phyloP scores from a whole-genome alignment of 1,140 invertebrate species.

The Dolichoris vasculosae region DNA sequence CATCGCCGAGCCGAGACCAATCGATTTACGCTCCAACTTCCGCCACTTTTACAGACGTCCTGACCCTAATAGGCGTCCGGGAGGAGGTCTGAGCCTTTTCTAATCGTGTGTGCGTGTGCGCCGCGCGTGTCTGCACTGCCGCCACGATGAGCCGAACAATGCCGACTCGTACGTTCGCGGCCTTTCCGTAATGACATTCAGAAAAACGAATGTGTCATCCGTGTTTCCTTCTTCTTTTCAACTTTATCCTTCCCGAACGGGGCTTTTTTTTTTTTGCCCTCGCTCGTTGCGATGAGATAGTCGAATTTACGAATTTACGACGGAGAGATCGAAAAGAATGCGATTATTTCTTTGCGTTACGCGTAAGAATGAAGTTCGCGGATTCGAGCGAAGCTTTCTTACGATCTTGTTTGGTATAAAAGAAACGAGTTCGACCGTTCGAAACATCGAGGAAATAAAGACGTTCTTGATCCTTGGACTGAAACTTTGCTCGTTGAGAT shows the following conservation, averaged over 20 bases:
- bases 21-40: conserved; percentile 54
- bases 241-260: background rate
- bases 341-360: no score
- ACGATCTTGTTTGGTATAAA: background rate
- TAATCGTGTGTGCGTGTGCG: background rate
- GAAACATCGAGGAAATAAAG: background rate
- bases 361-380: no score
- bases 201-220: conserved; percentile 48
- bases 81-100: background rate
- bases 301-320: no score
- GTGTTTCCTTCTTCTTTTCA: background rate
- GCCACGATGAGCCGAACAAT: conserved; percentile 10
- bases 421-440: background rate
- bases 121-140: background rate
- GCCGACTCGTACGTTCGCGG: background rate
- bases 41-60: conserved; percentile 59
- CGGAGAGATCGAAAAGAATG: no score
- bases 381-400: no score
- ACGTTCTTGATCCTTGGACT: background rate
- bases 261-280: background rate
- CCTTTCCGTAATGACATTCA: background rate
- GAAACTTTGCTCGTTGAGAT: background rate
- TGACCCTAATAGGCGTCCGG: conserved; percentile 60
- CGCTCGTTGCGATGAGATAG: no score
- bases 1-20: conserved; percentile 35